Conservation (phyloP, 2,888 invertebrate species). For the Eupeodes latifasciatus region DNA sequence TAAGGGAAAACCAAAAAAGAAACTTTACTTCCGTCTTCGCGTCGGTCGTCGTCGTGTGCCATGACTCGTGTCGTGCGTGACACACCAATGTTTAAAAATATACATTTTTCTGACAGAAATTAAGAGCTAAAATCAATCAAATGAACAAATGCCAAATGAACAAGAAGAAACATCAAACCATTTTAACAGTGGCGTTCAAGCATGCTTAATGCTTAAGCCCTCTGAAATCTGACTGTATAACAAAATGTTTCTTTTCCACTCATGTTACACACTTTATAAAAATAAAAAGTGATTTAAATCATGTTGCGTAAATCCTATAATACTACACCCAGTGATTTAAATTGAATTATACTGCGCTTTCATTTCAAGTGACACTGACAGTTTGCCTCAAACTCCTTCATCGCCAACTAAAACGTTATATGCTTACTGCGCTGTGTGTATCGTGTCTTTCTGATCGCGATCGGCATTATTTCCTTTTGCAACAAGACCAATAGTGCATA, state of each 20-base stretch:
- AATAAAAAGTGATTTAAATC: slow-evolving; percentile 57
- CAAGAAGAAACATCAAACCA: neutral
- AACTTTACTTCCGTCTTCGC: too few relatives aligned
- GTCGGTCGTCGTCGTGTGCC: too few relatives aligned
- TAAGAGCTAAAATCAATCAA: neutral
- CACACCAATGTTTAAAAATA: neutral
- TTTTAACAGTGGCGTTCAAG: neutral
- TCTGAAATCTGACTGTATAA: neutral
- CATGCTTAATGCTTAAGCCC: slow-evolving; percentile 11
- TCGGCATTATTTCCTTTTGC: slow-evolving; percentile 26
- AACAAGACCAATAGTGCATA: slow-evolving; percentile 33
- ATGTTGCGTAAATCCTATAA: slow-evolving; percentile 63
- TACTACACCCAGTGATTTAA: slow-evolving; percentile 49
- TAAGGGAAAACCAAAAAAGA: too few relatives aligned
- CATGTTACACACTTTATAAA: slow-evolving; percentile 25
- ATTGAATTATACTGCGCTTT: slow-evolving; percentile 6
- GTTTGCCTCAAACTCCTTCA: slow-evolving; percentile 21
- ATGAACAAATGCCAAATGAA: slow-evolving; percentile 1
- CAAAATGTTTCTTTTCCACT: slow-evolving; percentile 5
- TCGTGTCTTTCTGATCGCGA: slow-evolving; percentile 1
- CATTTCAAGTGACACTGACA: slow-evolving; percentile 35
- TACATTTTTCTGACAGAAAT: neutral
- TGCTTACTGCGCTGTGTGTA: neutral
- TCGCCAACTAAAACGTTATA: neutral
- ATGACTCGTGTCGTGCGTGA: too few relatives aligned